Evolutionary conservation across 2,888 invertebrate genomes (phyloP).

Genomic region (Labia minor): DNA sequence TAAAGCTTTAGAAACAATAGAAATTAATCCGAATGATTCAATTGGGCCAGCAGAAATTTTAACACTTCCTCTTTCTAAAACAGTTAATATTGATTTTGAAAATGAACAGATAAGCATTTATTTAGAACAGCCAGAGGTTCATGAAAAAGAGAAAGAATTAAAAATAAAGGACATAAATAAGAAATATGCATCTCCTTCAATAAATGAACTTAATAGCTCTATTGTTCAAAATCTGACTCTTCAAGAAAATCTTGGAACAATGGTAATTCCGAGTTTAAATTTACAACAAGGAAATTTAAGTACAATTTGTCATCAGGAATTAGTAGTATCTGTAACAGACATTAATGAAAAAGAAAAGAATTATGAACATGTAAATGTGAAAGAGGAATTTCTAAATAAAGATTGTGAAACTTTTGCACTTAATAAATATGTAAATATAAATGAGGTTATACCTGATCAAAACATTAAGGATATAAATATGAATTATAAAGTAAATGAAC

Average conservation of each 20-base stretch:
- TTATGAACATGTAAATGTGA: conserved; percentile 29
- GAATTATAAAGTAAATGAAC: conserved; percentile 19
- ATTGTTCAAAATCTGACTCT: conserved; percentile 27
- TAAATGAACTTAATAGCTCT: background rate
- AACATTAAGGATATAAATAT: conserved; percentile 18
- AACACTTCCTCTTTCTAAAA: conserved; percentile 1
- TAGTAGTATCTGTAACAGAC: conserved; percentile 27
- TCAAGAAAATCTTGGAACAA: conserved; percentile 31
- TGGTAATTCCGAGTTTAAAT: conserved; percentile 28
- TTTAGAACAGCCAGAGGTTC: conserved; percentile 13
- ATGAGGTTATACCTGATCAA: conserved; percentile 24
- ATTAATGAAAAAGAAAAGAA: conserved; percentile 36
- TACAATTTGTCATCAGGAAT: conserved; percentile 21
- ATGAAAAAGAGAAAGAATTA: background rate
- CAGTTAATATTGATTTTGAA: background rate
- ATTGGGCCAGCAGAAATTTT: background rate
- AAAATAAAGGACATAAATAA: background rate
- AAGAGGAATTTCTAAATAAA: conserved; percentile 7
- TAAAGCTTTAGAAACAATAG: conserved; percentile 23
- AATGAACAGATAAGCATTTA: background rate
- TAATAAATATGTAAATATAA: conserved; percentile 23
- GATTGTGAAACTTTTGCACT: conserved; percentile 21
- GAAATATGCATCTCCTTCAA: background rate
- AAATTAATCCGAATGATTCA: background rate
- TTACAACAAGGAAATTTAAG: background rate